Base-by-base conservation (phyloP, 1,140 invertebrate species). In the Scaptomyza montana region DNA sequence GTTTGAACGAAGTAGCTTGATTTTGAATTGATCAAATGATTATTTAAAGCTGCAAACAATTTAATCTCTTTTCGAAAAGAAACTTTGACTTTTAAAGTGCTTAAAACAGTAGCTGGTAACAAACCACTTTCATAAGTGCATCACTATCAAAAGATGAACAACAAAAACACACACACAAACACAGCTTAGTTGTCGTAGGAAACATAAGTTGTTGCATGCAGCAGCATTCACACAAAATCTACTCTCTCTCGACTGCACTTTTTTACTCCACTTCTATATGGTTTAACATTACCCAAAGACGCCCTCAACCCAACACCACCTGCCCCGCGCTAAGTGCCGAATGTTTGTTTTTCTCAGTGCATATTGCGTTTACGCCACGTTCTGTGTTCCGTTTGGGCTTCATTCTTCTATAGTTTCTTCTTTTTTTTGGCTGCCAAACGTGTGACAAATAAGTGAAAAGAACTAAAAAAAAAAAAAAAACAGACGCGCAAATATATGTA, bases 341-440 rank as follows among this genome's bases (percentile, higher is more conserved):
- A 33, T 25, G 25, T 36, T 16, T 36, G 43, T 47, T 51, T 21
- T 21, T 36, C 6, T n/a, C 30, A 13, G n/a, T 1, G 13, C 55
- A 28, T 25, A 45, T 68, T 61, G 64, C 70, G 70, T 73, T 61
- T 73, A 73, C 64, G 70, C 19, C 33, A 49, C 16, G 56, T 68
- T 60, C n/a, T 7, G 25, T 46, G n/a, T 41, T 41, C 41, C 21
- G 16, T 13, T 51, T 13, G 2, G 2, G 21, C 3, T 25, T 25
- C 21, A 1, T 25, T 25, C 21, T 25, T 25, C 21, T 1, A 21
- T 21, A 3, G 1, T 21, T 21, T 21, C 21, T 25, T 25, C 16
- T 25, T 2, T 36, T 59, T 59, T 41, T 65, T 56, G 43, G 28
- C 43, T 68, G 30, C 5, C 7, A 6, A 19, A 69, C 47, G 62